Evolutionary conservation across 2,113 vertebrate species (phyloP), one percentile per base, ranked within the genome.

Genomic region (Syngnathoides biaculeatus): DNA sequence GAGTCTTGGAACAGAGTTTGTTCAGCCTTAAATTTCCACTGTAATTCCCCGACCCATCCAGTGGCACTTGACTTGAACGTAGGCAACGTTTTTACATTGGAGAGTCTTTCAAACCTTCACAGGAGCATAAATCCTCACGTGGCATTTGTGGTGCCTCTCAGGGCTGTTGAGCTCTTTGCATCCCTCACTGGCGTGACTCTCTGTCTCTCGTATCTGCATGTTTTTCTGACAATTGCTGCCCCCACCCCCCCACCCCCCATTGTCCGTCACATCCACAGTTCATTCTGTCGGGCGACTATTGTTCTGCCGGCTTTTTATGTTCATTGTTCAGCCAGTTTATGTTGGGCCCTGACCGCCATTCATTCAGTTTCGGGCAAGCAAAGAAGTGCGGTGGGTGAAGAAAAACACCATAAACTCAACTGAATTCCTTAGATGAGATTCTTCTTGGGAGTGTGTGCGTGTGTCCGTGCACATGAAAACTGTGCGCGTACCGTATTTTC

Each of bases 221-320:
- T 72, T 61, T 78, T 17, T 26, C 39, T 12, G 8, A 62, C 60
- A 26, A 62, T 62, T 43, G 39, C 14, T 62, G 60, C 69, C 72
- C 60, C n/a, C n/a, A n/a, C n/a, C n/a, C n/a, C n/a, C n/a, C n/a
- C n/a, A n/a, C n/a, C n/a, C n/a, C 52, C 74, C 35, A 66, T 69
- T 56, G 47, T 39, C n/a, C 43, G 22, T n/a, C 24, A 0, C 1
- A 27, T 72, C 55, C 61, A 70, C 68, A 59, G 64, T 80, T 73
- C 42, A 71, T 84, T 81, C 71, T 67, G 30, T 71, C 39, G 5
- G 1, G 6, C 47, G 61, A 35, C 45, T 79, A 85, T 83, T 84
- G 83, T 83, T 66, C 66, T 65, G 63, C 26, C 17, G 72, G 70
- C 79, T 85, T 82, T 76, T 78, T 85, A 73, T 84, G 80, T 76